A percentile compares a stretch with the other conserved stretches of the same genome.
Conservation (phyloP, 2,797 vertebrate genomes). For the Crossoptilon crossoptilon region DNA sequence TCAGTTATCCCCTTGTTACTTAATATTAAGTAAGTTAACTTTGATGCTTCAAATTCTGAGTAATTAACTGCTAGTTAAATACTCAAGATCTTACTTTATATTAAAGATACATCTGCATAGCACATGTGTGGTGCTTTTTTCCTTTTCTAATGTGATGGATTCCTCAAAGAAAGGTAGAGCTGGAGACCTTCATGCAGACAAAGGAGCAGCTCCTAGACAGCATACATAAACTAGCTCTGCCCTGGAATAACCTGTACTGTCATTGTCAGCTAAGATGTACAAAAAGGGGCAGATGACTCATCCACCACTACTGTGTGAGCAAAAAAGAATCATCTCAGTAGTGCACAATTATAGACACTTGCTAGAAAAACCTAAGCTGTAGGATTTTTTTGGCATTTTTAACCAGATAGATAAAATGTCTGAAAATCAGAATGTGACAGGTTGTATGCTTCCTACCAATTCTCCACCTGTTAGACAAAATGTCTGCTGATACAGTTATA, state of each 20-base stretch:
- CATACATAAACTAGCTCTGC: background rate
- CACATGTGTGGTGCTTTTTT: background rate
- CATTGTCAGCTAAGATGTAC: background rate
- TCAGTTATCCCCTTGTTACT: conserved; percentile 30
- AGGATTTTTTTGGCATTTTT: background rate
- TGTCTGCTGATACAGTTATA: background rate
- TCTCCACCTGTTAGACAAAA: background rate
- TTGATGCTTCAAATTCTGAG: background rate
- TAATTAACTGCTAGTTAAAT: background rate
- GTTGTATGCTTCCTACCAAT: background rate
- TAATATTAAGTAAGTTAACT: background rate
- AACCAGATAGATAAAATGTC: background rate
- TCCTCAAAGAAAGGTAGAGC: background rate
- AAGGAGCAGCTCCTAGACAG: background rate
- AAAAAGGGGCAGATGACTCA: background rate
- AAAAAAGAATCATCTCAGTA: background rate
- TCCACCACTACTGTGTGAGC: background rate
- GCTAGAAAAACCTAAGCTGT: background rate
- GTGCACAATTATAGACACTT: background rate
- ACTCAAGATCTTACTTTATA: background rate
- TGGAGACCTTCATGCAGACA: background rate
- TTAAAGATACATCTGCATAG: background rate
- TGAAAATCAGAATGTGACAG: background rate
- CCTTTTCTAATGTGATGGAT: background rate
- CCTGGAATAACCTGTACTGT: background rate